Conservation (phyloP, 2,888 invertebrate species). For the Acanthosoma haemorrhoidale region DNA sequence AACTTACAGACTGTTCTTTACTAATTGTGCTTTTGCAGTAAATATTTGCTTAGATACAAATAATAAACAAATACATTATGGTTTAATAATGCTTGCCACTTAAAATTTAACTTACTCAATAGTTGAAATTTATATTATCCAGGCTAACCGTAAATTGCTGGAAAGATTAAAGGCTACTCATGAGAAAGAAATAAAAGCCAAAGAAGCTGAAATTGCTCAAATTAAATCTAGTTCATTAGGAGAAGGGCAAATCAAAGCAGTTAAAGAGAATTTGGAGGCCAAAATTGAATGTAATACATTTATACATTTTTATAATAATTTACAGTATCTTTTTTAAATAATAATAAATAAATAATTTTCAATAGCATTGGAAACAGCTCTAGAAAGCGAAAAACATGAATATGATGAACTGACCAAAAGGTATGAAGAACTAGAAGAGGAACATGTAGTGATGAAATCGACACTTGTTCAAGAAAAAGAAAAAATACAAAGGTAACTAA, state of each 20-base stretch:
- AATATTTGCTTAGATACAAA: too few species aligned
- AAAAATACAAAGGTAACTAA: constrained; percentile 60
- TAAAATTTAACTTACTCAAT: neutral
- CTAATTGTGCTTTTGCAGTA: too few species aligned
- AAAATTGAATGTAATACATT: constrained; percentile 60
- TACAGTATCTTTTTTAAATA: neutral
- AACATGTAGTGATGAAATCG: constrained; percentile 76
- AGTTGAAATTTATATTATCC: neutral
- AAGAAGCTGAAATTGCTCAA: constrained; percentile 71
- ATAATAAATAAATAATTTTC: constrained; percentile 38
- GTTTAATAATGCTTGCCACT: neutral
- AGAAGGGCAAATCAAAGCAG: constrained; percentile 60
- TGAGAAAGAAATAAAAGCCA: constrained; percentile 70
- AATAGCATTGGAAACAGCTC: constrained; percentile 61
- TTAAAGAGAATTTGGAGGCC: constrained; percentile 62
- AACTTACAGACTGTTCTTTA: too few species aligned
- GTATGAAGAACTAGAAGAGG: constrained; percentile 78
- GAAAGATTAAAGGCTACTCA: constrained; percentile 62
- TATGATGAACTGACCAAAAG: constrained; percentile 74
- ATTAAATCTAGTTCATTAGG: constrained; percentile 64
- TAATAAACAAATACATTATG: too few species aligned
- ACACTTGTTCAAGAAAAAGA: constrained; percentile 77
- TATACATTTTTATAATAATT: neutral
- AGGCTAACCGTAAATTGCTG: constrained; percentile 61
- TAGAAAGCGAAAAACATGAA: constrained; percentile 64